phyloP scores from a whole-genome alignment of 1,140 invertebrate species.

The Cepaea nemoralis region DNA sequence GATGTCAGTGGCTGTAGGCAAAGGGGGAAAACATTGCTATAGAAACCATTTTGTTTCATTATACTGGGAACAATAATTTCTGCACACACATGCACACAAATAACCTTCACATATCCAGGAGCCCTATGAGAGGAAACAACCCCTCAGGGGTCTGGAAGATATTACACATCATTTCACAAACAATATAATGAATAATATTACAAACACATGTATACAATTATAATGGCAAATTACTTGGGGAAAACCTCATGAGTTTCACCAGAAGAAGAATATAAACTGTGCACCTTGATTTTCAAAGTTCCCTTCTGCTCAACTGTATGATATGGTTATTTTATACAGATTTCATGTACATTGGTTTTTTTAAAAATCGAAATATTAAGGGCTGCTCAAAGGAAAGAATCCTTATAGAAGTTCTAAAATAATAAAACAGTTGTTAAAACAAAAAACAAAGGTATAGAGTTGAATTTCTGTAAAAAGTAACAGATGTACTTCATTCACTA shows the following conservation, averaged over 20 bases:
- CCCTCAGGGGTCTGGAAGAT: conserved; percentile 22
- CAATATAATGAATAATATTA: conserved; percentile 15
- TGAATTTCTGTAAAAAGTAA: conserved; percentile 1
- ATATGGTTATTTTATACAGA: conserved; percentile 20
- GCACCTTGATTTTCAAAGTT: conserved; percentile 40
- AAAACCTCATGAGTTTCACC: conserved; percentile 26
- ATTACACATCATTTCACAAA: not conserved
- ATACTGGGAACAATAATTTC: not conserved
- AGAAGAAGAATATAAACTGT: conserved; percentile 35
- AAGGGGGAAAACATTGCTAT: not conserved
- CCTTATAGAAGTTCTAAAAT: not conserved
- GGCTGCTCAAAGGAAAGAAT: conserved; percentile 6
- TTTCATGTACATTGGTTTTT: not conserved
- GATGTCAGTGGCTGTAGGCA: too few species aligned
- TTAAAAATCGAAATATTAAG: conserved; percentile 5
- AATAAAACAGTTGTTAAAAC: not conserved
- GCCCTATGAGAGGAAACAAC: conserved; percentile 27
- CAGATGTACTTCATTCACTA: not conserved
- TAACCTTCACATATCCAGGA: conserved; percentile 14
- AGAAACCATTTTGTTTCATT: not conserved
- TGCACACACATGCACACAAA: too few species aligned
- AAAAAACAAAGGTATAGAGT: not conserved
- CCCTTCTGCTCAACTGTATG: conserved; percentile 27
- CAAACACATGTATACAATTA: conserved; percentile 11
- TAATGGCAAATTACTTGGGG: conserved; percentile 31